Conservation (phyloP, 2,797 vertebrate species). For the Centropyge bicolor region DNA sequence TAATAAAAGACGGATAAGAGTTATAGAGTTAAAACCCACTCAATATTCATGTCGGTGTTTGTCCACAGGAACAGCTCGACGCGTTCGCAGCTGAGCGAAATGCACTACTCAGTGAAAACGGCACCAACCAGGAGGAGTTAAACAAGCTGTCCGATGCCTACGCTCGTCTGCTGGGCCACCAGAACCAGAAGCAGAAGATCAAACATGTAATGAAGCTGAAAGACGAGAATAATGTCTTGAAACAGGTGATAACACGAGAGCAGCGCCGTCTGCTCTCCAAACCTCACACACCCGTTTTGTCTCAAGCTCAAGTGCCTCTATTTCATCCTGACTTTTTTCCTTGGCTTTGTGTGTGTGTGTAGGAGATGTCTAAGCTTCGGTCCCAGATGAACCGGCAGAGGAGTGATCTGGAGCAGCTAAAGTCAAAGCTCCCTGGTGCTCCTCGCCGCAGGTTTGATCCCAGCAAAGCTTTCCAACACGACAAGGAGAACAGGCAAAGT, state of each 20-base stretch:
- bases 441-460: conserved; percentile 87
- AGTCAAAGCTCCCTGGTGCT: conserved; percentile 74
- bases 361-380: conserved; percentile 92
- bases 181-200: conserved; percentile 99
- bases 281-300: background rate
- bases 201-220: conserved; percentile 97
- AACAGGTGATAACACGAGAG: conserved; percentile 85
- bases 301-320: background rate
- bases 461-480: conserved; percentile 92
- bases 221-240: conserved; percentile 91
- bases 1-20: no score
- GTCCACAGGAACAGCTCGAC: conserved; percentile 91
- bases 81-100: conserved; percentile 92
- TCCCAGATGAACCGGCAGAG: conserved; percentile 85
- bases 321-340: background rate
- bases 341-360: conserved; percentile 19
- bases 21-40: background rate
- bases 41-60: background rate
- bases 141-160: conserved; percentile 93
- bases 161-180: conserved; percentile 94
- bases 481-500: conserved; percentile 90
- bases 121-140: conserved; percentile 92
- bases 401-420: conserved; percentile 86
- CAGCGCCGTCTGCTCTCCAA: background rate
- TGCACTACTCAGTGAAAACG: conserved; percentile 90